These are phyloP conservation scores for Theristicus caerulescens DNA, from an alignment of 2,113 vertebrate species.

Conservation along the genomic window DNA sequence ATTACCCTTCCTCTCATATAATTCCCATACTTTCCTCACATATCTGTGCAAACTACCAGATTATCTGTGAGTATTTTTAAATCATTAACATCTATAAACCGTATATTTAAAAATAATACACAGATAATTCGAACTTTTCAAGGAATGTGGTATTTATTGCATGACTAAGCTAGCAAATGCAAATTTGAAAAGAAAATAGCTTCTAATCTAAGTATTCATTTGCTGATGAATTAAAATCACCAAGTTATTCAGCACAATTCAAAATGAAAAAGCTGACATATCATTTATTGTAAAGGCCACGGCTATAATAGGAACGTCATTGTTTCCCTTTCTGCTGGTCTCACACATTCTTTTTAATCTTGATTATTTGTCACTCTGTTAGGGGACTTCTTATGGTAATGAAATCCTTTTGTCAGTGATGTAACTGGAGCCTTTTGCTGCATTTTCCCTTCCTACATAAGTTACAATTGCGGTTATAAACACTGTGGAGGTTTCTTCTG, in stretches of 20 bases:
- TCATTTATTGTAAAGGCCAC: slow-evolving; percentile 60
- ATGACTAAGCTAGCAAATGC: slow-evolving; percentile 22
- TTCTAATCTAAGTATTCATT: slow-evolving; percentile 64
- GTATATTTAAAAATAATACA: background rate
- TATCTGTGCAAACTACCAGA: background rate
- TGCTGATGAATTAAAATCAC: slow-evolving; percentile 62
- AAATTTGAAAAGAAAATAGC: slow-evolving; percentile 49
- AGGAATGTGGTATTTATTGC: slow-evolving; percentile 31
- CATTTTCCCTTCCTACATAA: slow-evolving; percentile 57
- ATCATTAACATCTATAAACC: background rate
- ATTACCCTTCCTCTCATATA: background rate
- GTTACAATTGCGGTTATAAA: slow-evolving; percentile 39
- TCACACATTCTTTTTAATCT: slow-evolving; percentile 68
- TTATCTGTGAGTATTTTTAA: background rate
- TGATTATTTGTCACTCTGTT: slow-evolving; percentile 58
- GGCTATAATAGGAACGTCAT: slow-evolving; percentile 53
- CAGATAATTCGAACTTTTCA: background rate
- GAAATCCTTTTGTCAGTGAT: slow-evolving; percentile 54
- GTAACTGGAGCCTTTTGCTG: slow-evolving; percentile 26
- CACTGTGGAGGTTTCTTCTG: slow-evolving; percentile 52
- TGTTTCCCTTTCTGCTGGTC: slow-evolving; percentile 68
- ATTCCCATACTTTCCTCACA: background rate
- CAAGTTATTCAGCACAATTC: slow-evolving; percentile 63
- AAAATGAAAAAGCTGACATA: slow-evolving; percentile 66
- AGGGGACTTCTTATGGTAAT: slow-evolving; percentile 63